Percentiles rank a stretch among this genome's conserved stretches.
phyloP scores from a whole-genome alignment of 2,888 invertebrate genomes.

The Thumatha senex region DNA sequence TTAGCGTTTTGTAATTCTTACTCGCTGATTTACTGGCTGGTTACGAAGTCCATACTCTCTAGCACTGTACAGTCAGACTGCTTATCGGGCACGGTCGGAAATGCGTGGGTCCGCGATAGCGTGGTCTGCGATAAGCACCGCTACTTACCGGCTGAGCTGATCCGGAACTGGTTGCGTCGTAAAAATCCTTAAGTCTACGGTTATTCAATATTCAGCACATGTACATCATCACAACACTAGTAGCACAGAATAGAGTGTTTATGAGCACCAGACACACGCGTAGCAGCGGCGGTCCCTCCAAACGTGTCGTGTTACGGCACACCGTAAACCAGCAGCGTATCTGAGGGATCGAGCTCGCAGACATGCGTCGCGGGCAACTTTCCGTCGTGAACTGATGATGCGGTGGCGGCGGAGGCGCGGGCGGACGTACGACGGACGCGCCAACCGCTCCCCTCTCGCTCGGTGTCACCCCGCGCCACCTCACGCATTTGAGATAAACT shows the following conservation, averaged over 20 bases:
- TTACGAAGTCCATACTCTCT: slow-evolving; percentile 51
- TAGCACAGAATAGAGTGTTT: slow-evolving; percentile 76
- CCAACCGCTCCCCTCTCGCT: slow-evolving; percentile 50
- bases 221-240: slow-evolving; percentile 76
- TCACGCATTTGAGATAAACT: slow-evolving; percentile 66
- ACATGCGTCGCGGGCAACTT: slow-evolving; percentile 78
- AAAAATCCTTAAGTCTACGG: slow-evolving; percentile 70
- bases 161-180: slow-evolving; percentile 79
- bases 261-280: slow-evolving; percentile 78
- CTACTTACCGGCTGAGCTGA: slow-evolving; percentile 82
- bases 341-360: slow-evolving; percentile 79
- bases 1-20: background rate
- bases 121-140: slow-evolving; percentile 79
- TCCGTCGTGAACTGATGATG: slow-evolving; percentile 80
- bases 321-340: slow-evolving; percentile 83
- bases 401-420: slow-evolving; percentile 75
- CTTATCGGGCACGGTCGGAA: slow-evolving; percentile 83
- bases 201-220: slow-evolving; percentile 69
- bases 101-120: slow-evolving; percentile 82
- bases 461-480: slow-evolving; percentile 51
- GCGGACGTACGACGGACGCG: slow-evolving; percentile 63
- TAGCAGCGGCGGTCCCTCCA: slow-evolving; percentile 79
- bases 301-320: slow-evolving; percentile 83
- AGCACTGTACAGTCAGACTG: slow-evolving; percentile 52
- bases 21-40: slow-evolving; percentile 18